These are phyloP conservation scores for Poeciliopsis prolifica DNA, from an alignment of 2,113 vertebrate genomes.

Conservation along the genomic window DNA sequence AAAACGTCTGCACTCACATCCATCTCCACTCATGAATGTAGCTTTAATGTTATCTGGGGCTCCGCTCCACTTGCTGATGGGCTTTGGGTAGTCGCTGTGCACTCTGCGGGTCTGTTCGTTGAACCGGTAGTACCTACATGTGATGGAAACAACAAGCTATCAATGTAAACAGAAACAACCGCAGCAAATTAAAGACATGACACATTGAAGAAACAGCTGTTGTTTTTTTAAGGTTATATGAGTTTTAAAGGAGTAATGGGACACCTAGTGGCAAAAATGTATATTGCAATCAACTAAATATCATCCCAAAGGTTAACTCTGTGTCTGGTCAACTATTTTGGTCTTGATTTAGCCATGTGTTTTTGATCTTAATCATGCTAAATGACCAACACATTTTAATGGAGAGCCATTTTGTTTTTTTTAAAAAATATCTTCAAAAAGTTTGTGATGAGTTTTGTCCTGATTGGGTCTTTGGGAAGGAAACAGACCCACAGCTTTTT, in stretches of 20 bases:
- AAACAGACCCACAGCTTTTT: background rate
- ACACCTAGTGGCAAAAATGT: background rate
- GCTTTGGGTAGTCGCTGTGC: conserved; percentile 87
- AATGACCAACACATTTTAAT: background rate
- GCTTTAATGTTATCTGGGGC: conserved; percentile 86
- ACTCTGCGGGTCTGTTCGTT: conserved; percentile 84
- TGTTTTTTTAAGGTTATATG: too few relatives aligned
- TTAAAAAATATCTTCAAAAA: background rate
- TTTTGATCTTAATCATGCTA: too few relatives aligned
- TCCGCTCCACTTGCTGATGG: conserved; percentile 88
- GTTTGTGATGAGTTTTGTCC: background rate
- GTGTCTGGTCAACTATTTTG: too few relatives aligned
- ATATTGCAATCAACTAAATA: background rate
- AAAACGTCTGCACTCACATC: conserved; percentile 77
- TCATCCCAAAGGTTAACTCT: background rate
- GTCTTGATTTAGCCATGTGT: too few relatives aligned
- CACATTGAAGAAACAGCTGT: background rate
- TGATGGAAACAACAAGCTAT: background rate
- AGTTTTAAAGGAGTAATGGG: background rate
- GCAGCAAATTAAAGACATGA: background rate
- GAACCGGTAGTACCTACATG: conserved; percentile 88
- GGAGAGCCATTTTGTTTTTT: too few relatives aligned
- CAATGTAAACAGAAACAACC: background rate
- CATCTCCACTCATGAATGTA: conserved; percentile 87
- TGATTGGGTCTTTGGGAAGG: background rate